Conservation (phyloP, 2,113 vertebrate genomes). For the Ophthalmolycus amberensis region DNA sequence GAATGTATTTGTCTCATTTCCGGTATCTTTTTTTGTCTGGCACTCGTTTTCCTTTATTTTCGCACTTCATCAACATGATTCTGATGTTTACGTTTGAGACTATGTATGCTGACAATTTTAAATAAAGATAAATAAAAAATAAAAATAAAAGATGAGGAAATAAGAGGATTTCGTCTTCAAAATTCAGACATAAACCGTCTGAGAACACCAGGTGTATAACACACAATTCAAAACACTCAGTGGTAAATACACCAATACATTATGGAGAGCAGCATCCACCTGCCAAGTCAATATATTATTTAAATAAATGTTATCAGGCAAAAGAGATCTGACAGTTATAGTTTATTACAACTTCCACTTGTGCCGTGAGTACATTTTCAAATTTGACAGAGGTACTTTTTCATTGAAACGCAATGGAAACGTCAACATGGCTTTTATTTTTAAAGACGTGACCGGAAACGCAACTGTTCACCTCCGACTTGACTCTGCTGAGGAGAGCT, state of each 20-base stretch:
- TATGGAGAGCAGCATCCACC: not conserved
- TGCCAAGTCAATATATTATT: not conserved
- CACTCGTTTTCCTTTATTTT: too few relatives aligned
- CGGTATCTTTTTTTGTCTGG: too few relatives aligned
- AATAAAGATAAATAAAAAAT: too few relatives aligned
- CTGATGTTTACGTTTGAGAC: not conserved
- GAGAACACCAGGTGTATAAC: not conserved
- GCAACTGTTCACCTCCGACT: rapidly evolving
- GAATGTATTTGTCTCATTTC: too few relatives aligned
- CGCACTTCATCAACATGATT: too few relatives aligned
- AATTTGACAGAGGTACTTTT: not conserved
- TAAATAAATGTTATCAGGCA: not conserved
- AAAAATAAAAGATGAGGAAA: conserved; percentile 15
- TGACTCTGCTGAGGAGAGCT: conserved; percentile 45
- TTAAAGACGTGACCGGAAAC: conserved; percentile 50
- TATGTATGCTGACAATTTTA: not conserved
- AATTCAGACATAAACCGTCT: not conserved
- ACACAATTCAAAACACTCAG: not conserved
- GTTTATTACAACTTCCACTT: not conserved
- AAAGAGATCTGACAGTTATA: not conserved
- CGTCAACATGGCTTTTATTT: conserved; percentile 34
- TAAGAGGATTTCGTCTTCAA: not conserved
- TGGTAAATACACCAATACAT: not conserved
- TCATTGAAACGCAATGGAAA: not conserved
- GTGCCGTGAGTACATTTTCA: not conserved